Conservation (phyloP, 2,797 vertebrate species). For the Sandelia bainsii region DNA sequence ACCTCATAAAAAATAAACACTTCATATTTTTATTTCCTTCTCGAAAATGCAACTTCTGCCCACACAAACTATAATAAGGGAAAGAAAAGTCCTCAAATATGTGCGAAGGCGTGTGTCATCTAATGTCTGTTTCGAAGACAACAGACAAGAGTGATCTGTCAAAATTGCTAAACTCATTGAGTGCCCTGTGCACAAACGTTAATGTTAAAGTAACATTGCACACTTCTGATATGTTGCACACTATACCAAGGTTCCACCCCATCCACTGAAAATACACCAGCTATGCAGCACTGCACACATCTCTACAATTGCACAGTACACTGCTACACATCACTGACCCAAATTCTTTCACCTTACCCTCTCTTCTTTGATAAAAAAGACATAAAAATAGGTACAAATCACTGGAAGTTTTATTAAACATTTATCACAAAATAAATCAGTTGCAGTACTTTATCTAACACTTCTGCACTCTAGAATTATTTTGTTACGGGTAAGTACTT, state of each 20-base stretch:
- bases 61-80: not conserved
- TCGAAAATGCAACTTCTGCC: slow-evolving; percentile 15
- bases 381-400: not conserved
- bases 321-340: slow-evolving; percentile 13
- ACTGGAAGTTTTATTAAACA: not conserved
- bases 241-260: slow-evolving; percentile 34
- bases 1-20: not conserved
- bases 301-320: slow-evolving; percentile 38
- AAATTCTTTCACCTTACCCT: not conserved
- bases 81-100: slow-evolving; percentile 3
- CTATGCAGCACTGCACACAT: slow-evolving; percentile 31
- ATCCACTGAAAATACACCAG: not conserved
- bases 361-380: slow-evolving; percentile 18
- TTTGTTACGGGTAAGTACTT: not conserved
- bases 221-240: slow-evolving; percentile 35
- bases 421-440: not conserved
- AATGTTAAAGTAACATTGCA: slow-evolving; percentile 13
- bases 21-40: slow-evolving; percentile 6
- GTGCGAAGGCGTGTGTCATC: not conserved
- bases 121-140: slow-evolving; percentile 5
- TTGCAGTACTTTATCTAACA: not conserved
- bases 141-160: slow-evolving; percentile 29
- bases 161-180: slow-evolving; percentile 17
- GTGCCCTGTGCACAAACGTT: slow-evolving; percentile 25
- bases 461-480: slow-evolving; percentile 14